Percentiles rank a stretch among this genome's conserved stretches.
These are phyloP conservation scores for Lasioglossum albipes DNA, from an alignment of 1,140 invertebrate genomes.

Conservation along the genomic window DNA sequence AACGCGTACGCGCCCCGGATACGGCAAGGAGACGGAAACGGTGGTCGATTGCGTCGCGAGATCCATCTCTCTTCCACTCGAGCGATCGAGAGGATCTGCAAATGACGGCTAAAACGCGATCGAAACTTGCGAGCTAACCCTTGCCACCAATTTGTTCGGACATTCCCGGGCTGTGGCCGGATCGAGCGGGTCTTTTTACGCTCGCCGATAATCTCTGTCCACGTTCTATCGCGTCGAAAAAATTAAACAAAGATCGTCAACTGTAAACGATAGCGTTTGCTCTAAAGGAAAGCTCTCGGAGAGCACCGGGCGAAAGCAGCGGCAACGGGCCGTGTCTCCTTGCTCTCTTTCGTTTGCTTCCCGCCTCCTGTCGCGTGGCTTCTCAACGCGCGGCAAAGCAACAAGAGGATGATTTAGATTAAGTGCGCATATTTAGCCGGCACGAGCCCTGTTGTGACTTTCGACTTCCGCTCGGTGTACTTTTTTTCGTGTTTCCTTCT, in stretches of 20 bases:
- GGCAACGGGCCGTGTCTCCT: not conserved
- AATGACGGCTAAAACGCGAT: constrained; percentile 56
- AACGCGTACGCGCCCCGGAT: not conserved
- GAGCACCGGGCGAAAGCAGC: no score
- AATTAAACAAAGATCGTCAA: no score
- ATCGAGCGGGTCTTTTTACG: constrained; percentile 50
- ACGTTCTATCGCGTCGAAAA: no score
- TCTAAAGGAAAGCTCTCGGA: no score
- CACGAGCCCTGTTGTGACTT: constrained; percentile 43
- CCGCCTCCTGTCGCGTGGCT: constrained; percentile 28
- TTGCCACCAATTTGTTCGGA: constrained; percentile 73
- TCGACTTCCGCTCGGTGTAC: constrained; percentile 43
- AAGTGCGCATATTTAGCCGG: constrained; percentile 46
- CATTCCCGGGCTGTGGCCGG: constrained; percentile 57
- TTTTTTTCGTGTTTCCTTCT: not conserved
- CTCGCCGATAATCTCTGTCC: no score
- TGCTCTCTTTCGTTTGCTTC: constrained; percentile 29
- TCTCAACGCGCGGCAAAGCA: constrained; percentile 27
- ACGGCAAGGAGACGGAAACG: constrained; percentile 2
- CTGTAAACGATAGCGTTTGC: no score
- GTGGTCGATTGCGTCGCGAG: not conserved
- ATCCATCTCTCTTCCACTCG: not conserved
- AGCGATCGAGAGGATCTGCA: constrained; percentile 6
- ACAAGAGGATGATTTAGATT: constrained; percentile 54
- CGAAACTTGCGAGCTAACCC: constrained; percentile 67